Percentiles rank a stretch among this genome's conserved stretches.
These are phyloP conservation scores for Yponomeuta sedellus DNA, from an alignment of 2,888 invertebrate species.

Conservation along the genomic window DNA sequence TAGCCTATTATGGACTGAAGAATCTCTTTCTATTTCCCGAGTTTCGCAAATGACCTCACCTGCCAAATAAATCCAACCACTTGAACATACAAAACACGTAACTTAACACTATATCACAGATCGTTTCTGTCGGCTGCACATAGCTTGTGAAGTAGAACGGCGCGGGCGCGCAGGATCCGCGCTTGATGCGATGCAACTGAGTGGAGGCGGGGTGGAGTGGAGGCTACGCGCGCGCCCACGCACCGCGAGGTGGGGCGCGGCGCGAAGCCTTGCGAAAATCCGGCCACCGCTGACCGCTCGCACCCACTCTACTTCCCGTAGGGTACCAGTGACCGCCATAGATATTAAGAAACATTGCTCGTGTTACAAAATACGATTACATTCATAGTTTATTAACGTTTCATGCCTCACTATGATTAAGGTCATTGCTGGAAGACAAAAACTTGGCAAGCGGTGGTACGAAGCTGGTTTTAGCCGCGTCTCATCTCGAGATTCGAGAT, in stretches of 20 bases:
- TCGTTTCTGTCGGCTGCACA: slow-evolving; percentile 59
- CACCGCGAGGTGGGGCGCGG: slow-evolving; percentile 27
- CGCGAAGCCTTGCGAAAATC: slow-evolving; percentile 63
- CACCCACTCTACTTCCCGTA: slow-evolving; percentile 23
- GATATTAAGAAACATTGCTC: slow-evolving; percentile 5
- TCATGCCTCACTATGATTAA: background rate
- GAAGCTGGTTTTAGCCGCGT: background rate
- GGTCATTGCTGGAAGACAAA: background rate
- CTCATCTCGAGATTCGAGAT: background rate
- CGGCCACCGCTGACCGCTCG: slow-evolving; percentile 31
- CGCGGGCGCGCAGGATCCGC: slow-evolving; percentile 42
- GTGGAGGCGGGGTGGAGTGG: slow-evolving; percentile 31
- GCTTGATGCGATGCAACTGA: slow-evolving; percentile 47
- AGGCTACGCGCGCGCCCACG: slow-evolving; percentile 54
- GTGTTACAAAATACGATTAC: slow-evolving; percentile 17
- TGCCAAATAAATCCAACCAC: slow-evolving; percentile 27
- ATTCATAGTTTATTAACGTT: background rate
- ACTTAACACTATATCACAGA: slow-evolving; percentile 72
- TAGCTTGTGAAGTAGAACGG: slow-evolving; percentile 35
- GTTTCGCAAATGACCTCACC: slow-evolving; percentile 37
- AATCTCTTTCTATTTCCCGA: background rate
- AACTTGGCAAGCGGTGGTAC: background rate
- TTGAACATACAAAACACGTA: slow-evolving; percentile 35
- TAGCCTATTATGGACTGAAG: background rate
- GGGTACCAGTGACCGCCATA: slow-evolving; percentile 18